Evolutionary conservation across 2,888 invertebrate genomes (phyloP).

Genomic region (Lacanobia oleracea): DNA sequence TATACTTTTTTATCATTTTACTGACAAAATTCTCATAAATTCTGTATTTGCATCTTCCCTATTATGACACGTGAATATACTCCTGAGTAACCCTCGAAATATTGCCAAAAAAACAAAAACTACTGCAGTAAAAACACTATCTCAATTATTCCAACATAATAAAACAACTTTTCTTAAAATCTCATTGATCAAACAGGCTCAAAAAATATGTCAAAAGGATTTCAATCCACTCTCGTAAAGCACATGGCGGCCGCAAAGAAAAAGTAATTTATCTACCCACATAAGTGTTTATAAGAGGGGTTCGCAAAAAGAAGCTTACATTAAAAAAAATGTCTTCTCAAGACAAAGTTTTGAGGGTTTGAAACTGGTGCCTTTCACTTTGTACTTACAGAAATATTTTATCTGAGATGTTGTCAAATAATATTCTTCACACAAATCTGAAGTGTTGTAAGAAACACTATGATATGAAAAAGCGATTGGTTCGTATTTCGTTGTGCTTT

Average conservation of each 20-base stretch:
- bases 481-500: not conserved
- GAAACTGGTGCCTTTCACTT: constrained; percentile 28
- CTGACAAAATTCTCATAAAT: too few relatives aligned
- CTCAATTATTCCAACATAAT: not conserved
- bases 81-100: too few relatives aligned
- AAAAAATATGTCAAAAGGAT: constrained; percentile 41
- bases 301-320: constrained; percentile 46
- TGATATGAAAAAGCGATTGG: not conserved
- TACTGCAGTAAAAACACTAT: not conserved
- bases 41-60: too few relatives aligned
- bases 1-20: too few relatives aligned
- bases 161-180: not conserved
- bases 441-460: not conserved
- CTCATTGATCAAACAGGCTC: constrained; percentile 26
- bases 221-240: constrained; percentile 52
- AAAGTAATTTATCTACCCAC: constrained; percentile 66
- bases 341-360: constrained; percentile 50
- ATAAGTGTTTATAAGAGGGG: constrained; percentile 60
- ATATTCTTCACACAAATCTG: not conserved
- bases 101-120: not conserved
- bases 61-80: not conserved
- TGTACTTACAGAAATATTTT: constrained; percentile 3
- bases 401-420: not conserved
- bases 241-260: constrained; percentile 49
- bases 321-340: constrained; percentile 48